Evolutionary conservation across 2,113 vertebrate species (phyloP).

Genomic region (Sciurus niger): DNA sequence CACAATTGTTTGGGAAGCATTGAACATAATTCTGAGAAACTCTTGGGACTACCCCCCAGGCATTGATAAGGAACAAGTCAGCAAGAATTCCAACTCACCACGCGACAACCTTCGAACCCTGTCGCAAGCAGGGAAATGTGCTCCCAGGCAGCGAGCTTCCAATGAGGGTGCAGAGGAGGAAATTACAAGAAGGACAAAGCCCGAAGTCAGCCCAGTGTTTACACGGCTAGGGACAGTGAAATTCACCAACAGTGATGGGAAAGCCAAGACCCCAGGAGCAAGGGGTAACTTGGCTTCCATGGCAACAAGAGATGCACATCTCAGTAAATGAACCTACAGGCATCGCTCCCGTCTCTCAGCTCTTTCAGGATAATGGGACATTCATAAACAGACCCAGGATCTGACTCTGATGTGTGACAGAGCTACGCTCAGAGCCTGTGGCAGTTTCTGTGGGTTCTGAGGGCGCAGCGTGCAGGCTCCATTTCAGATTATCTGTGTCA

Average conservation of each 20-base stretch:
- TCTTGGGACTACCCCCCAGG: too few species aligned
- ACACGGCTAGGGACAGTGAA: neutral
- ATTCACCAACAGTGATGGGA: neutral
- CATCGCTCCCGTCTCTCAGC: rapidly evolving
- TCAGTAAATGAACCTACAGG: neutral
- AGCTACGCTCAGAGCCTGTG: too few species aligned
- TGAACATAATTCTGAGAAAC: neutral
- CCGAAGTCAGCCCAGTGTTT: neutral
- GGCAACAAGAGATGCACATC: neutral
- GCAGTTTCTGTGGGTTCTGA: too few species aligned
- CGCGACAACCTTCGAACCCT: rapidly evolving
- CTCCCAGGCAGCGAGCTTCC: neutral
- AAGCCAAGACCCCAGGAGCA: neutral
- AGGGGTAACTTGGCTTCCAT: neutral
- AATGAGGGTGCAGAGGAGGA: neutral
- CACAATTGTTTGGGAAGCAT: too few species aligned
- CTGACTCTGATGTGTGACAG: rapidly evolving
- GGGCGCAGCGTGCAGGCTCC: neutral
- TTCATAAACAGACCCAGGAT: too few species aligned
- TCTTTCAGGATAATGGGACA: neutral
- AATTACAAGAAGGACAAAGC: neutral
- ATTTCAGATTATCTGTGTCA: rapidly evolving
- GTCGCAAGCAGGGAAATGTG: neutral
- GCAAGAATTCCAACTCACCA: neutral
- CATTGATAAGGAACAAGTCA: neutral